Evolutionary conservation across 1,140 invertebrate genomes (phyloP).

Genomic region (Fragariocoptes setiger): DNA sequence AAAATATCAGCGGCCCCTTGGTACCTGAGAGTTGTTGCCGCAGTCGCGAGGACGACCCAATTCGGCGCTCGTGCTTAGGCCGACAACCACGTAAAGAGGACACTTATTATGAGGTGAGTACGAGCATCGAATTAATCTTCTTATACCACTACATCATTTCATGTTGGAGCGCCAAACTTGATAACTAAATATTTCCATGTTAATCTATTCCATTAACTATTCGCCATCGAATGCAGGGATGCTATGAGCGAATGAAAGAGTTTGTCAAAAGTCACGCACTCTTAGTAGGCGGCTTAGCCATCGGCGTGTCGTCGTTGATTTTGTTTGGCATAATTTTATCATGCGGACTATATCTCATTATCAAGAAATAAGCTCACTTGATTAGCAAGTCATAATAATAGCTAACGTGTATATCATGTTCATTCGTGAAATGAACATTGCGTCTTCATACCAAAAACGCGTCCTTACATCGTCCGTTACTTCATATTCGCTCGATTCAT

Average conservation of each 20-base stretch:
- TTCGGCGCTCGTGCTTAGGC: background rate
- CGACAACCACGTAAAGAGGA: constrained; percentile 7
- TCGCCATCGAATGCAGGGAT: constrained; percentile 21
- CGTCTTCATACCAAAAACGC: too few species aligned
- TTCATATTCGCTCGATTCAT: too few species aligned
- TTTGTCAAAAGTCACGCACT: constrained; percentile 37
- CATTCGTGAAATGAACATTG: too few species aligned
- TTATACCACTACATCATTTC: constrained; percentile 1
- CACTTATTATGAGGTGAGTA: constrained; percentile 9
- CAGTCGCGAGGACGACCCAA: constrained; percentile 13
- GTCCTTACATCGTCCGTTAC: too few species aligned
- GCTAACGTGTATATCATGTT: too few species aligned
- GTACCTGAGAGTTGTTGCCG: constrained; percentile 46
- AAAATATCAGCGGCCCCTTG: constrained; percentile 8
- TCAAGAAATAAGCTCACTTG: too few species aligned
- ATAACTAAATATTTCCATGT: background rate
- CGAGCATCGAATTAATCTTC: background rate
- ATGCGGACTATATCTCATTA: constrained; percentile 12
- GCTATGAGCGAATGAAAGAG: constrained; percentile 29
- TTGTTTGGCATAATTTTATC: constrained; percentile 16
- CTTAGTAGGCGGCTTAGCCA: constrained; percentile 40
- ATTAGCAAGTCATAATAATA: too few species aligned
- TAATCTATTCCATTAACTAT: constrained; percentile 1
- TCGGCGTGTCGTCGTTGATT: constrained; percentile 45
- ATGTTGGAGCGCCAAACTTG: background rate